phyloP scores from a whole-genome alignment of 1,140 invertebrate genomes.

The Ericerus pela region DNA sequence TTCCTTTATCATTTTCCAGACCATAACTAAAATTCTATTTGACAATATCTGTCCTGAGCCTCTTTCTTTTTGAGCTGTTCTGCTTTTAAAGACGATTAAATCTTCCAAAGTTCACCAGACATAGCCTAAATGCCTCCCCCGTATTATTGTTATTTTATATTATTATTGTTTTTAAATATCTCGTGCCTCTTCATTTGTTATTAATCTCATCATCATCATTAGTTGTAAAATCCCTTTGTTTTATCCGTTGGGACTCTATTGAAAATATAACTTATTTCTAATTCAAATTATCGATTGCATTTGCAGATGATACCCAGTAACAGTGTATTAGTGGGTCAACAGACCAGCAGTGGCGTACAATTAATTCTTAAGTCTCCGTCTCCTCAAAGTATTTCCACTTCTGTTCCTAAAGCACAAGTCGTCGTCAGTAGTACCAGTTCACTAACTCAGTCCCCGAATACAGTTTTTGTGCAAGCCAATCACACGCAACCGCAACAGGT shows the following conservation, averaged over 20 bases:
- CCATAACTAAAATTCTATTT: too few species aligned
- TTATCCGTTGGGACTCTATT: not conserved
- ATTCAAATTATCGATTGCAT: conserved; percentile 7
- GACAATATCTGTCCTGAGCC: too few species aligned
- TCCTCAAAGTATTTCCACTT: conserved; percentile 15
- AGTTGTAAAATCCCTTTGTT: too few species aligned
- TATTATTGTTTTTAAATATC: too few species aligned
- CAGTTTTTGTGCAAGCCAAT: conserved; percentile 6
- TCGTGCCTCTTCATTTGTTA: too few species aligned
- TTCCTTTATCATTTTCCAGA: too few species aligned
- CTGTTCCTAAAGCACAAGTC: conserved; percentile 6
- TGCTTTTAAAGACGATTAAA: too few species aligned
- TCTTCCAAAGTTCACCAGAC: too few species aligned
- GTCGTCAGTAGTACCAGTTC: conserved; percentile 1
- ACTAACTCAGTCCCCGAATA: not conserved
- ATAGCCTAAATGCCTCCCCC: too few species aligned
- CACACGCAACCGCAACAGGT: conserved; percentile 1
- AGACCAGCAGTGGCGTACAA: conserved; percentile 29
- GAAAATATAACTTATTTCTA: not conserved
- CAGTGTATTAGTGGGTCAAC: conserved; percentile 30
- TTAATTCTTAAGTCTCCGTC: conserved; percentile 30
- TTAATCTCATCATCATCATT: too few species aligned
- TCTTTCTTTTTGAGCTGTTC: too few species aligned
- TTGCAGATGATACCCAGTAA: conserved; percentile 24
- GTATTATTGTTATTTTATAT: too few species aligned